Conservation (phyloP, 2,888 invertebrate species). For the Uloborus plumipes region DNA sequence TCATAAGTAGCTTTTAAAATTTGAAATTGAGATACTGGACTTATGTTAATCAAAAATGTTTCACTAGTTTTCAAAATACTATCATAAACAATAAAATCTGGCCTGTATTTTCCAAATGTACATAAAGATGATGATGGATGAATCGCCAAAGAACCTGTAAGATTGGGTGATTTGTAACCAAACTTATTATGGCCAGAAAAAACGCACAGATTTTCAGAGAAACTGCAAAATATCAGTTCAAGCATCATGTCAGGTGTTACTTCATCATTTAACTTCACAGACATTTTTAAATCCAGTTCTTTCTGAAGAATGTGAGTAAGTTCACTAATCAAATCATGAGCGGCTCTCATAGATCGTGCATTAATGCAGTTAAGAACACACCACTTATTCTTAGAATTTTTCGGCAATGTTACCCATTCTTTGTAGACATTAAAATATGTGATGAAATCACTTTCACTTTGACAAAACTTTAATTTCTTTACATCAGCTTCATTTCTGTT, state of each 20-base stretch:
- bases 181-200: constrained; percentile 50
- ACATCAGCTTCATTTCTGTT: constrained; percentile 68
- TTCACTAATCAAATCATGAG: constrained; percentile 61
- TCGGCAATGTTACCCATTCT: constrained; percentile 67
- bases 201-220: constrained; percentile 53
- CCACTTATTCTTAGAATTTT: constrained; percentile 68
- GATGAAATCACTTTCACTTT: constrained; percentile 69
- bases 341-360: constrained; percentile 69
- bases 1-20: constrained; percentile 17
- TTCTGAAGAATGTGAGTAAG: constrained; percentile 37
- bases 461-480: constrained; percentile 68
- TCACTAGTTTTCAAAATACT: constrained; percentile 45
- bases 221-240: constrained; percentile 45
- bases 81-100: constrained; percentile 55
- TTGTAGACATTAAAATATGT: constrained; percentile 67
- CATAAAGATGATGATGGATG: constrained; percentile 60
- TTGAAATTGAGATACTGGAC: constrained; percentile 26
- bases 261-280: constrained; percentile 27
- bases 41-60: constrained; percentile 50
- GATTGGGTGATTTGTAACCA: constrained; percentile 37
- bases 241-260: constrained; percentile 24
- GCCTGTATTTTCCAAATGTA: constrained; percentile 43
- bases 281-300: constrained; percentile 35
- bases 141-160: constrained; percentile 35
- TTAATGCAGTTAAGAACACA: constrained; percentile 70